Percentiles rank a stretch among this genome's conserved stretches.
phyloP scores from a whole-genome alignment of 2,797 vertebrate genomes.

The Micrastur ruficollis region DNA sequence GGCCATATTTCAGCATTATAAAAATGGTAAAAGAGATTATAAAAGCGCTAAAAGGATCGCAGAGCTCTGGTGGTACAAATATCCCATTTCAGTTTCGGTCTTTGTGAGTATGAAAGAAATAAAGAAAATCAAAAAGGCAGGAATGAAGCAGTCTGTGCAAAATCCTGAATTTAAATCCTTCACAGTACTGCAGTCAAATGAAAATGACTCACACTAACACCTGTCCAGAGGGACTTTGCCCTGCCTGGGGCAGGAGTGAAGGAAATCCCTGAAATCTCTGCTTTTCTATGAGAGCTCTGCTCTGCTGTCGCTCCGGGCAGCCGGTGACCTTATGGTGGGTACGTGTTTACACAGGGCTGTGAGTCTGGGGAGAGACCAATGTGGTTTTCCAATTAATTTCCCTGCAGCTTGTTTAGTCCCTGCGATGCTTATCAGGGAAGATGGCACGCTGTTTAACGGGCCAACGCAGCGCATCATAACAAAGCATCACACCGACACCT shows the following conservation, averaged over 20 bases:
- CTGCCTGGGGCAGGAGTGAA: neutral
- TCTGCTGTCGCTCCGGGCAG: neutral
- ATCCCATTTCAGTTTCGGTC: neutral
- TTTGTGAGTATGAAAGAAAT: neutral
- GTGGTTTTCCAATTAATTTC: neutral
- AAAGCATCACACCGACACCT: neutral
- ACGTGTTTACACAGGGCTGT: rapidly evolving
- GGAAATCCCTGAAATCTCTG: neutral
- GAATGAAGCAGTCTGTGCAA: neutral
- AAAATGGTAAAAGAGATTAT: neutral
- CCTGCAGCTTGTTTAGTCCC: neutral
- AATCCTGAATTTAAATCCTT: neutral
- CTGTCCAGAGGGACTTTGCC: neutral
- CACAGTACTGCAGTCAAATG: no score
- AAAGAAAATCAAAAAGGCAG: neutral
- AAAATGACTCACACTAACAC: neutral
- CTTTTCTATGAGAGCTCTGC: neutral
- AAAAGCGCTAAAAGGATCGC: no score
- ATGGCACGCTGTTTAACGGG: rapidly evolving
- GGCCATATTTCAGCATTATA: neutral
- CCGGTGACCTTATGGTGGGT: neutral
- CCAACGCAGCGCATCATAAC: rapidly evolving
- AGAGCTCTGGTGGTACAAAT: neutral
- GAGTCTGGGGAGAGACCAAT: neutral
- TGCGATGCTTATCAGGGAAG: rapidly evolving